Conservation (phyloP, 2,113 vertebrate genomes). For the Bettongia penicillata region DNA sequence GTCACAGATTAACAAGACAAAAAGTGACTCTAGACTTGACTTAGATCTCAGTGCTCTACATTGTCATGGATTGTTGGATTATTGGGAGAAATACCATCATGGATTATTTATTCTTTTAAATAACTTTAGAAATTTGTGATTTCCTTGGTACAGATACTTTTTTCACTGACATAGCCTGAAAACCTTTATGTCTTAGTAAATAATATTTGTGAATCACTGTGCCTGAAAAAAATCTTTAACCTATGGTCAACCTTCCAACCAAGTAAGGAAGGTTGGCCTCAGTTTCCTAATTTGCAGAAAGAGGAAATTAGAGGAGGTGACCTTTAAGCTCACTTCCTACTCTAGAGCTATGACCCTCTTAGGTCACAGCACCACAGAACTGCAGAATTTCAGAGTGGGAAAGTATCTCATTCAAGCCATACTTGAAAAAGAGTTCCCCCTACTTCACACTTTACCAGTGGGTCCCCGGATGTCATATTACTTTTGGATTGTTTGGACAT, state of each 20-base stretch:
- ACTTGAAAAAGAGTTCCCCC: background rate
- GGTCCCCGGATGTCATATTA: background rate
- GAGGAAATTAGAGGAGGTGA: background rate
- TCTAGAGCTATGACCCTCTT: background rate
- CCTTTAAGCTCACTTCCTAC: background rate
- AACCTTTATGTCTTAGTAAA: background rate
- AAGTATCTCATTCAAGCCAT: background rate
- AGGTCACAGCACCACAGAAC: background rate
- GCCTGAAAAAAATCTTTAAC: background rate
- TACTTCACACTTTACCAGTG: background rate
- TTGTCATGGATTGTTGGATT: background rate
- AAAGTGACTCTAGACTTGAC: background rate
- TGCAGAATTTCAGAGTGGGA: background rate
- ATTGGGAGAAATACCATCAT: background rate
- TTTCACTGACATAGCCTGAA: background rate
- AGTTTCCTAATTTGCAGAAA: background rate
- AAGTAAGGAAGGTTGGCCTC: background rate
- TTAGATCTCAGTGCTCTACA: constrained; percentile 1
- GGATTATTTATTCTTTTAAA: background rate
- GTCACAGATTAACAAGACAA: constrained; percentile 31
- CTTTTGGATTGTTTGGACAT: background rate
- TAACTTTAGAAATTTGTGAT: background rate
- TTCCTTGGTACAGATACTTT: background rate
- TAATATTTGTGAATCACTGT: background rate
- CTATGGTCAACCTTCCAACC: background rate